phyloP scores from a whole-genome alignment of 2,797 vertebrate genomes.

The Spizella passerina region DNA sequence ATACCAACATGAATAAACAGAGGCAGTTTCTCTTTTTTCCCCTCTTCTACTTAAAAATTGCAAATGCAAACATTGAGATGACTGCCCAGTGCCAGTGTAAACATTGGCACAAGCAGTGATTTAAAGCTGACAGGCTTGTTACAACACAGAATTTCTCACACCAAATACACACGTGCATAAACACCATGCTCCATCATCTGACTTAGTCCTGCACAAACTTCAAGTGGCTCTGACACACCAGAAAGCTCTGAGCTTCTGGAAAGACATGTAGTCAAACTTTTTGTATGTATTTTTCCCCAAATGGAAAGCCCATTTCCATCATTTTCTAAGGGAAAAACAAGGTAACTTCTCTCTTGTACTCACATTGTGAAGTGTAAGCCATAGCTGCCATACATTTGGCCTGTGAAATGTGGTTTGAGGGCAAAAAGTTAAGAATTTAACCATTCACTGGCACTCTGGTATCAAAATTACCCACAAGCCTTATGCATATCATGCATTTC shows the following conservation, averaged over 20 bases:
- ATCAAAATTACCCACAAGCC: slow-evolving; percentile 23
- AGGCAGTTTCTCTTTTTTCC: not conserved
- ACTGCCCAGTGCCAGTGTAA: not conserved
- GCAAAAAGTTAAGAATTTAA: slow-evolving; percentile 1
- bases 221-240: not conserved
- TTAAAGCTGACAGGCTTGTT: not conserved
- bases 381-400: not conserved
- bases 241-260: not conserved
- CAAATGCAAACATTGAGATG: not conserved
- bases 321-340: not conserved
- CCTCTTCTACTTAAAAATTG: not conserved
- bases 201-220: not conserved
- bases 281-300: not conserved
- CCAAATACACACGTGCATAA: not conserved
- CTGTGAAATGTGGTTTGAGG: not conserved
- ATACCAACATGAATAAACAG: not conserved
- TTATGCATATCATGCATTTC: slow-evolving; percentile 30
- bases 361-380: fast-evolving
- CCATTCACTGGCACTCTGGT: not conserved
- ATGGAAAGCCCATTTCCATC: not conserved
- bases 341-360: not conserved
- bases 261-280: not conserved
- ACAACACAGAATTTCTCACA: not conserved
- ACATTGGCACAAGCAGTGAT: not conserved
- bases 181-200: not conserved